Percentiles rank a stretch among this genome's conserved stretches.
Conservation (phyloP, 2,113 vertebrate species). For the Sinocyclocheilus maitianheensis region DNA sequence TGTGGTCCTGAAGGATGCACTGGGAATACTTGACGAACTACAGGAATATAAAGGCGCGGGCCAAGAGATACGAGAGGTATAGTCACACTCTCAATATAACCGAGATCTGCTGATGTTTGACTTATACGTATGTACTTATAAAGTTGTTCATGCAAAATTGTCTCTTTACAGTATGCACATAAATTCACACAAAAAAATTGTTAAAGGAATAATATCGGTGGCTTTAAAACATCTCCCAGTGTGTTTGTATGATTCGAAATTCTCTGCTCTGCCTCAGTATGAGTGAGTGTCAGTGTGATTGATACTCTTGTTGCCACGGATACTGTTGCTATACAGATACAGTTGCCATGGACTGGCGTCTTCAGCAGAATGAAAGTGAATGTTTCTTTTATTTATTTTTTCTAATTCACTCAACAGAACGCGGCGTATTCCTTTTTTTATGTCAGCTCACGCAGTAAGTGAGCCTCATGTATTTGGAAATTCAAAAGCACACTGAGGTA, state of each 20-base stretch:
- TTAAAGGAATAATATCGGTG: neutral
- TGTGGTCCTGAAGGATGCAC: conserved; percentile 95
- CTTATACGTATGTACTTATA: neutral
- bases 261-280: conserved; percentile 9
- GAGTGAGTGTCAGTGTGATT: conserved; percentile 36
- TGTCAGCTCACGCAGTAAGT: conserved; percentile 18
- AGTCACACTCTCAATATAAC: neutral
- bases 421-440: conserved; percentile 8
- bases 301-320: conserved; percentile 48
- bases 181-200: neutral
- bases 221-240: neutral
- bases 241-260: neutral
- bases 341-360: conserved; percentile 35
- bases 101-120: neutral
- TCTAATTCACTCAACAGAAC: conserved; percentile 10
- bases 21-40: conserved; percentile 93
- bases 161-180: neutral
- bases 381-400: conserved; percentile 39
- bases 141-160: neutral
- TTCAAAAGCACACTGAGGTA: conserved; percentile 12
- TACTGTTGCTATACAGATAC: conserved; percentile 51
- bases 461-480: neutral
- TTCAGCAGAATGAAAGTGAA: conserved; percentile 43
- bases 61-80: conserved; percentile 96
- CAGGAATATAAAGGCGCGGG: conserved; percentile 97